These are phyloP conservation scores for Cebidichthys violaceus DNA, from an alignment of 2,113 vertebrate genomes.

Conservation along the genomic window DNA sequence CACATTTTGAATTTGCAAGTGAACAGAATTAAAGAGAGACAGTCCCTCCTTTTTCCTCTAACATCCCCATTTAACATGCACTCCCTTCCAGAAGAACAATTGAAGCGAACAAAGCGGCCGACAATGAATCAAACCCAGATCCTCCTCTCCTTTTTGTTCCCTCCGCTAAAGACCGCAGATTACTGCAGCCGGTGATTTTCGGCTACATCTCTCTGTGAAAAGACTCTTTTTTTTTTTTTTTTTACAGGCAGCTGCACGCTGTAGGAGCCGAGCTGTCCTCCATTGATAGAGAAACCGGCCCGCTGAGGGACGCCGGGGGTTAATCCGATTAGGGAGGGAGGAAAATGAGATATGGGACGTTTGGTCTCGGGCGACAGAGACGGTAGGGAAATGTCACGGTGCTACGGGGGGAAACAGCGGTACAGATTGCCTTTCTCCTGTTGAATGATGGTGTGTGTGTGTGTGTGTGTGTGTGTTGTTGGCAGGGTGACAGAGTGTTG, in stretches of 20 bases:
- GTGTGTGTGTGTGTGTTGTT: constrained; percentile 15
- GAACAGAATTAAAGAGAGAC: constrained; percentile 19
- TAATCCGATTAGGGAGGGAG: constrained; percentile 71
- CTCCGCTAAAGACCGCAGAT: constrained; percentile 38
- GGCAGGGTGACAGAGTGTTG: constrained; percentile 15
- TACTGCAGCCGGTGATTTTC: constrained; percentile 23
- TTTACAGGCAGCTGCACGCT: constrained; percentile 34
- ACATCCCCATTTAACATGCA: constrained; percentile 34
- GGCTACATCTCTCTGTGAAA: constrained; percentile 40
- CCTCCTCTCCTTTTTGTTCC: constrained; percentile 46
- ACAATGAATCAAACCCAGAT: constrained; percentile 51
- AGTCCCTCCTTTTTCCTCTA: neutral
- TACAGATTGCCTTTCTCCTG: constrained; percentile 34
- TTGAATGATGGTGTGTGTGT: constrained; percentile 22
- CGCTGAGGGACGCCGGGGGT: constrained; percentile 21
- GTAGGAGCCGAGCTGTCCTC: constrained; percentile 52
- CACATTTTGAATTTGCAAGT: constrained; percentile 42
- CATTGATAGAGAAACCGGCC: constrained; percentile 49
- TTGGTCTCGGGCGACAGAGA: constrained; percentile 15
- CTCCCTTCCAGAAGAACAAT: constrained; percentile 25
- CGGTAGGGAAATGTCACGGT: constrained; percentile 53
- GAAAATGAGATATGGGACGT: constrained; percentile 60
- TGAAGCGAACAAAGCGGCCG: constrained; percentile 34
- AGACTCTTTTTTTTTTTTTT: neutral
- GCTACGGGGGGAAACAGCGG: neutral